These are phyloP conservation scores for Agelastica alni DNA, from an alignment of 2,888 invertebrate species.

Conservation along the genomic window DNA sequence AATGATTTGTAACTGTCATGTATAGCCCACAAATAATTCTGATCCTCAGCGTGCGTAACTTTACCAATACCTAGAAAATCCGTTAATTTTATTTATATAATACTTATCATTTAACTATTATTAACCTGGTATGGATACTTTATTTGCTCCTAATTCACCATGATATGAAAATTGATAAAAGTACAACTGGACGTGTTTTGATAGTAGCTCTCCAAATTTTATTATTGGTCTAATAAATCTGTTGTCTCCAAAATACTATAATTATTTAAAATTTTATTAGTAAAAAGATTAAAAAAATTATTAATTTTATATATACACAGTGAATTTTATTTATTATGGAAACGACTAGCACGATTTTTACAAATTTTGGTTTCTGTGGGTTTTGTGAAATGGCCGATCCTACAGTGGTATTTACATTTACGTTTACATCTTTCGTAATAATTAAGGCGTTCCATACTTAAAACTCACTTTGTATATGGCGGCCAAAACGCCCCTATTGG, in stretches of 20 bases:
- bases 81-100: neutral
- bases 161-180: constrained; percentile 40
- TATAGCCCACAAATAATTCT: constrained; percentile 26
- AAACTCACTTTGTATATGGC: too few relatives aligned
- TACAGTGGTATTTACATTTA: too few relatives aligned
- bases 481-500: too few relatives aligned
- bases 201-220: constrained; percentile 32
- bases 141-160: constrained; percentile 36
- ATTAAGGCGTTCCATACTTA: too few relatives aligned
- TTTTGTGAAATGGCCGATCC: too few relatives aligned
- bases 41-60: constrained; percentile 31
- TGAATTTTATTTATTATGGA: too few relatives aligned
- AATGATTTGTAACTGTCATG: constrained; percentile 4
- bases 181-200: constrained; percentile 30
- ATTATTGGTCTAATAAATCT: constrained; percentile 28
- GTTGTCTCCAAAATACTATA: constrained; percentile 33
- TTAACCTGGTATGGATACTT: constrained; percentile 25
- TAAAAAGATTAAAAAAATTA: too few relatives aligned
- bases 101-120: neutral
- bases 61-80: constrained; percentile 19
- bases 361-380: too few relatives aligned
- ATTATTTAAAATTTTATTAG: neutral
- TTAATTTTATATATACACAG: too few relatives aligned
- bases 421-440: too few relatives aligned
- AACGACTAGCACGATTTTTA: too few relatives aligned